A percentile compares a stretch with the other conserved stretches of the same genome.
Conservation (phyloP, 30 jellyfish, hydroid and myxozoan species). For the Hydractinia symbiolongicarpus region DNA sequence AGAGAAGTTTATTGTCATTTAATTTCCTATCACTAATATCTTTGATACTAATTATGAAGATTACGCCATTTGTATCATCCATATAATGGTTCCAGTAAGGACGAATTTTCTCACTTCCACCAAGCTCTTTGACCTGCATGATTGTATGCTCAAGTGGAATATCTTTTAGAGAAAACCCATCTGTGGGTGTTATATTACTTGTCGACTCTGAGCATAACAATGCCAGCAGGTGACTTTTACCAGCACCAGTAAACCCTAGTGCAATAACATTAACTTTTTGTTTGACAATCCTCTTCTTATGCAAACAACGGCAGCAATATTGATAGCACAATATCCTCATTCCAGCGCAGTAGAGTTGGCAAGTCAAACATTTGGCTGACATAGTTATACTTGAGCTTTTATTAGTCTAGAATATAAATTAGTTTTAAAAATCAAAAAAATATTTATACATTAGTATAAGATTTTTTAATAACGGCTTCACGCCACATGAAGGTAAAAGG, state of each 20-base stretch:
- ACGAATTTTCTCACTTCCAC: constrained; percentile 26
- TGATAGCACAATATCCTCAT: constrained; percentile 31
- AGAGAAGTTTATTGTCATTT: background rate
- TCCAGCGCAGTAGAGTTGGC: constrained; percentile 35
- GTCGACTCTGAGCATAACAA: constrained; percentile 25
- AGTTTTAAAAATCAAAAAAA: background rate
- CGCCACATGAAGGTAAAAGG: too few species aligned
- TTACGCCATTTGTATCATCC: constrained; percentile 24
- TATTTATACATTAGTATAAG: too few species aligned
- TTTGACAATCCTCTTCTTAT: constrained; percentile 23
- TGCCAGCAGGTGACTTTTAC: constrained; percentile 38
- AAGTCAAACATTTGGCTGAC: constrained; percentile 22
- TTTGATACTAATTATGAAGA: constrained; percentile 29
- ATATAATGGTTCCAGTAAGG: constrained; percentile 32
- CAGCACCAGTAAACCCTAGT: constrained; percentile 26
- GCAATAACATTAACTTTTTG: constrained; percentile 16
- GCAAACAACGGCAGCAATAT: constrained; percentile 36
- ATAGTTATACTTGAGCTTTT: background rate
- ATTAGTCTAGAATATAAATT: background rate
- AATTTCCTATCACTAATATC: background rate
- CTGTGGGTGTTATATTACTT: constrained; percentile 16
- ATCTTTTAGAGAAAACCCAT: constrained; percentile 42
- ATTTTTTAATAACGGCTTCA: too few species aligned
- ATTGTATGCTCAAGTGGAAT: constrained; percentile 1
- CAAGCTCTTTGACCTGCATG: constrained; percentile 35